These are phyloP conservation scores for Callosobruchus maculatus DNA, from an alignment of 2,888 invertebrate species.

Conservation along the genomic window DNA sequence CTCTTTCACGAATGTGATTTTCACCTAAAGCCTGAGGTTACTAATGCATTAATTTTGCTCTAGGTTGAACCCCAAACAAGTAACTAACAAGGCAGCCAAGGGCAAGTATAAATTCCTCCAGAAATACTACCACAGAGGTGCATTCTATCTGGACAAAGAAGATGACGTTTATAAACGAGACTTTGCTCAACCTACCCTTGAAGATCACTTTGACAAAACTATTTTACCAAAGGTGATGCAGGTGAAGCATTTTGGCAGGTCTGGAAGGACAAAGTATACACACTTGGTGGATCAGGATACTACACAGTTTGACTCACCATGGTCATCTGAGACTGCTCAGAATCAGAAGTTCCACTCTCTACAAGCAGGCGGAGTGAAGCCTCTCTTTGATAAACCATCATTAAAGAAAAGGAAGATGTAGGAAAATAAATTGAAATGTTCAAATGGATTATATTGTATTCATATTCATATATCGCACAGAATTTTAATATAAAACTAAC, in stretches of 20 bases:
- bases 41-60: neutral
- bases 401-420: conserved; percentile 54
- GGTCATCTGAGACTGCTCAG: conserved; percentile 88
- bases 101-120: conserved; percentile 99
- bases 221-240: conserved; percentile 99
- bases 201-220: conserved; percentile 99
- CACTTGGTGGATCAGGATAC: conserved; percentile 99
- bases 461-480: too few species aligned
- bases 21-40: too few species aligned
- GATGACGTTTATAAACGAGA: conserved; percentile 65
- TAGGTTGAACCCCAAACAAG: conserved; percentile 81
- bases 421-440: neutral
- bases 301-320: conserved; percentile 95
- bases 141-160: conserved; percentile 94
- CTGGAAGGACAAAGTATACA: conserved; percentile 98
- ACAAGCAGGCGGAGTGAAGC: conserved; percentile 90
- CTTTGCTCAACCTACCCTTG: conserved; percentile 65
- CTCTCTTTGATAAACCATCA: conserved; percentile 86
- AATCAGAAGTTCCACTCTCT: conserved; percentile 83
- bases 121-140: conserved; percentile 99
- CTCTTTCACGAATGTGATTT: too few species aligned
- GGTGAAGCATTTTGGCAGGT: conserved; percentile 99
- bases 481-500: too few species aligned
- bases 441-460: neutral
- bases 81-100: conserved; percentile 92